Evolutionary conservation across 2,888 invertebrate species (phyloP).

Genomic region (Hirtodrosophila alboralis): DNA sequence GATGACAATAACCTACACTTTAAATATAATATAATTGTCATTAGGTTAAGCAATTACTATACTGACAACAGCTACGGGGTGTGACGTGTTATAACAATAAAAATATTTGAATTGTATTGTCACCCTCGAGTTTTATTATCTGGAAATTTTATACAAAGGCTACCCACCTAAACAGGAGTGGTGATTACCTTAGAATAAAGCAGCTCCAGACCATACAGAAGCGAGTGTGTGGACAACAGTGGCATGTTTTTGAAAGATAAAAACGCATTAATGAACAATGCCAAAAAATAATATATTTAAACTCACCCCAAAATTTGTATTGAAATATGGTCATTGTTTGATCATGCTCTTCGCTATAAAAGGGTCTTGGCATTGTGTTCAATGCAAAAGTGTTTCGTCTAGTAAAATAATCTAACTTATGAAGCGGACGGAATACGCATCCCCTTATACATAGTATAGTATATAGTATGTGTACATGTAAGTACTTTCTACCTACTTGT

Average conservation of each 20-base stretch:
- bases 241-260: slow-evolving; percentile 79
- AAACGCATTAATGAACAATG: slow-evolving; percentile 71
- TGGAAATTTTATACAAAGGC: slow-evolving; percentile 55
- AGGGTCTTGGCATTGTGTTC: slow-evolving; percentile 58
- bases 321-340: slow-evolving; percentile 74
- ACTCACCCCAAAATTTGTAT: slow-evolving; percentile 69
- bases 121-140: slow-evolving; percentile 73
- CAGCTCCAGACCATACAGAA: slow-evolving; percentile 46
- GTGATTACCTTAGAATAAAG: slow-evolving; percentile 76
- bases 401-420: slow-evolving; percentile 60
- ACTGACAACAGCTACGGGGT: slow-evolving; percentile 64
- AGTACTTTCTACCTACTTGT: slow-evolving; percentile 43
- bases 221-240: slow-evolving; percentile 56
- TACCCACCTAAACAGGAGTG: slow-evolving; percentile 66
- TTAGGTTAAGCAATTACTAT: slow-evolving; percentile 78
- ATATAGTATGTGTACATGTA: slow-evolving; percentile 10
- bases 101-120: slow-evolving; percentile 78
- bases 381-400: slow-evolving; percentile 47
- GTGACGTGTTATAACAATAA: slow-evolving; percentile 80
- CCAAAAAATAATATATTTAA: slow-evolving; percentile 68
- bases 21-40: slow-evolving; percentile 77
- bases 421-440: slow-evolving; percentile 54
- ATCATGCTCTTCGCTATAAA: slow-evolving; percentile 68
- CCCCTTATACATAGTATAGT: too few relatives aligned
- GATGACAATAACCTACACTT: slow-evolving; percentile 68